Evolutionary conservation across 2,797 vertebrate genomes (phyloP).

Genomic region (Channallabes apus): DNA sequence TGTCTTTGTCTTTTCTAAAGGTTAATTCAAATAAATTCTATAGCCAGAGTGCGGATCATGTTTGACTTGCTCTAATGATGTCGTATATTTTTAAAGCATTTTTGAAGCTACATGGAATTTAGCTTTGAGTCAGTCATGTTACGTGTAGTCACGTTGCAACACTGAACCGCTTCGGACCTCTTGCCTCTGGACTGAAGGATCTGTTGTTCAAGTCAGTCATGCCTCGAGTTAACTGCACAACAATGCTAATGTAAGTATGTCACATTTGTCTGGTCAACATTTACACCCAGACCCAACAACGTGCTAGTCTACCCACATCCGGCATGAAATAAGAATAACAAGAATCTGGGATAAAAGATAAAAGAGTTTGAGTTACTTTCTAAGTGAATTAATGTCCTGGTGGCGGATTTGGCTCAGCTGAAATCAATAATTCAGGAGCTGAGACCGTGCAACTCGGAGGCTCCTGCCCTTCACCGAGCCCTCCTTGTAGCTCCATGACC

Average conservation of each 20-base stretch:
- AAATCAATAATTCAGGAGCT: conserved; percentile 32
- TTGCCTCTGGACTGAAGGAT: neutral
- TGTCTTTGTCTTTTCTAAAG: too few relatives aligned
- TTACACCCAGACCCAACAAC: too few relatives aligned
- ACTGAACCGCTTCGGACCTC: neutral
- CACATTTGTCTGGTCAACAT: neutral
- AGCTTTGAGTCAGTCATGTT: neutral
- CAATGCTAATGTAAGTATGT: neutral
- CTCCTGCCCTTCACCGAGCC: neutral
- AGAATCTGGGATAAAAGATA: neutral
- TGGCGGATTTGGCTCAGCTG: neutral
- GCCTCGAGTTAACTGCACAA: neutral
- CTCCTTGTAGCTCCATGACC: conserved; percentile 11
- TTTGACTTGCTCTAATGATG: too few relatives aligned
- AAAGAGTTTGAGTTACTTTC: neutral
- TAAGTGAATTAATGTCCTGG: conserved; percentile 6
- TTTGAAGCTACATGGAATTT: neutral
- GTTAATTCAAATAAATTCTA: too few relatives aligned
- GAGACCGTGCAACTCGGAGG: neutral
- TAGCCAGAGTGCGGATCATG: too few relatives aligned
- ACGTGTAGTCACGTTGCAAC: neutral
- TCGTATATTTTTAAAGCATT: neutral
- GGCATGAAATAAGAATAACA: neutral
- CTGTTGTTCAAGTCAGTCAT: neutral
- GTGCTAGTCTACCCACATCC: neutral